Conservation (phyloP, 2,888 invertebrate genomes). For the Drosophila helvetica region DNA sequence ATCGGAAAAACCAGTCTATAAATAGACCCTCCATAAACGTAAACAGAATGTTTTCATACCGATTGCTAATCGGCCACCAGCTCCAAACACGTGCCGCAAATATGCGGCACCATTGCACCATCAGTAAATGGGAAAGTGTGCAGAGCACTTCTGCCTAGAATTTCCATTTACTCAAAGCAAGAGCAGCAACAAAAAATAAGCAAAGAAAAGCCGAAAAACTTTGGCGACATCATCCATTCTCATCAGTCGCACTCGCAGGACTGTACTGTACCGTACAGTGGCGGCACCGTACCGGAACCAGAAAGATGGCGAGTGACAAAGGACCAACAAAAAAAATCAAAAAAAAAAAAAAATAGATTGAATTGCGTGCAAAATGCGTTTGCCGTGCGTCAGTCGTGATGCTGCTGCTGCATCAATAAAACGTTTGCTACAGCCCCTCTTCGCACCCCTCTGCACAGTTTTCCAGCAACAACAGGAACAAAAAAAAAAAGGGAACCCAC, state of each 20-base stretch:
- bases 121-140: constrained; percentile 40
- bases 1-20: background rate
- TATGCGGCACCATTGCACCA: constrained; percentile 58
- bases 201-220: constrained; percentile 32
- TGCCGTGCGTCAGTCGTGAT: constrained; percentile 47
- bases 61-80: constrained; percentile 31
- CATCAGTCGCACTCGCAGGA: constrained; percentile 45
- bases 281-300: constrained; percentile 42
- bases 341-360: constrained; percentile 64
- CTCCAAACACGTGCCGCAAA: constrained; percentile 26
- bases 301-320: constrained; percentile 68
- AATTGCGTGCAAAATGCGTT: constrained; percentile 81
- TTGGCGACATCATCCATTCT: constrained; percentile 58
- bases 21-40: background rate
- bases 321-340: constrained; percentile 39
- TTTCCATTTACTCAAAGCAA: background rate
- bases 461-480: constrained; percentile 1
- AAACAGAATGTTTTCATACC: constrained; percentile 19
- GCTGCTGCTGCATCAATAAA: constrained; percentile 58
- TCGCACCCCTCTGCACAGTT: constrained; percentile 10
- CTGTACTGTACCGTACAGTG: background rate
- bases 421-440: constrained; percentile 41
- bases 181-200: too few relatives aligned
- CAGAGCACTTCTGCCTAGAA: background rate
- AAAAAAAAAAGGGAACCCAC: constrained; percentile 25